Base-by-base conservation (phyloP, 1,140 invertebrate genomes). In the Drosophila nebulosa region DNA sequence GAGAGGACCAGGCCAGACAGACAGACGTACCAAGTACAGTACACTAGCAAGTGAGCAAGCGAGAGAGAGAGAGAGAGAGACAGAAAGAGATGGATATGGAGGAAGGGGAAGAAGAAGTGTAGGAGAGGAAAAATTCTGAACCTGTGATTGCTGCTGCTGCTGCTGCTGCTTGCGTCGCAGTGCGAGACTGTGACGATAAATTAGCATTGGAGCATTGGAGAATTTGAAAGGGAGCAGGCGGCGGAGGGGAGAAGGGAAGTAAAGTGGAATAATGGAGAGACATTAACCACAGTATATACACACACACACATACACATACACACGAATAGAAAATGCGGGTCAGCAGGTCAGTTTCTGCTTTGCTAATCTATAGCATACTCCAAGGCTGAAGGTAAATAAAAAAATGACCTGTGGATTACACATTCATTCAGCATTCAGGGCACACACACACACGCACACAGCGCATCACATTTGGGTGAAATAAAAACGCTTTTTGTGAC, bases 131-230 rank as follows among this genome's bases (percentile, higher is more conserved):
- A n/a, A 26, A 24, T 63, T 67, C 52, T 80, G 69, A 77, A 85
- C 69, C 81, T 86, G 83, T 77, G 77, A 77, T 86, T 84, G 77
- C 52, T 12, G 52, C 52, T 64, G 61, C 27, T n/a, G n/a, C n/a
- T 56, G n/a, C 56, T 59, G 56, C 21, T 68, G 69, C 27, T 55
- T 46, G 39, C 16, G 16, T 18, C 16, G 16, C 39, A 42, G 16
- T 61, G 63, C 70, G 55, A 53, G 63, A 75, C 71, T 75, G 71
- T 74, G 71, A 80, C 80, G 81, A 86, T 86, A 85, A 85, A 85
- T 85, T 85, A 78, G 78, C 80, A 85, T 81, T 79, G 83, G 68
- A 74, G 12, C 62, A 36, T n/a, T n/a, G 30, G 36, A 39, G 27
- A 50, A 59, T 50, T 64, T 39, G 36, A 1, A 36, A 12, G 21